These are phyloP conservation scores for Gorsachius goisagi DNA, from an alignment of 2,113 vertebrate species.

Conservation along the genomic window DNA sequence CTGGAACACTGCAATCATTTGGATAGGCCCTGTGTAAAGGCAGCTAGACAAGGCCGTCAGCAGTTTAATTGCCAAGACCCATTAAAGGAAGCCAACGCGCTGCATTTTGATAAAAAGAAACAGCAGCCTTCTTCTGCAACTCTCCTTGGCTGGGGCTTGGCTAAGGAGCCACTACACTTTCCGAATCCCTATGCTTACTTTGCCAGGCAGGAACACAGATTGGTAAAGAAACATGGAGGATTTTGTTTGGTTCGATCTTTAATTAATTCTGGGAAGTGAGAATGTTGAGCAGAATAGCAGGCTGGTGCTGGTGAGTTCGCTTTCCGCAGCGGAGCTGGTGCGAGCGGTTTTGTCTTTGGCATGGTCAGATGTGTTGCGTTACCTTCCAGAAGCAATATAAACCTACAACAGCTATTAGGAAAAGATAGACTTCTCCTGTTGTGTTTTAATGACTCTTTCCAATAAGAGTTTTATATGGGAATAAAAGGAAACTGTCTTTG, in stretches of 20 bases:
- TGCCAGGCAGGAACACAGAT: background rate
- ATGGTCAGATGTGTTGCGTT: fast-evolving
- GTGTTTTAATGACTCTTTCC: background rate
- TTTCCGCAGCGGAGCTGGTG: background rate
- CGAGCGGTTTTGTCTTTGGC: background rate
- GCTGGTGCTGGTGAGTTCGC: background rate
- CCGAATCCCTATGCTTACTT: background rate
- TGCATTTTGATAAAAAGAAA: background rate
- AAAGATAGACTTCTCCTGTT: background rate
- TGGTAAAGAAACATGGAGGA: background rate
- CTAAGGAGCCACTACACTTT: background rate
- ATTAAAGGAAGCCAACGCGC: background rate
- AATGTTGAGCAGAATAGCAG: fast-evolving
- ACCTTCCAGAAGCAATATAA: background rate
- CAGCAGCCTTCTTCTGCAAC: background rate
- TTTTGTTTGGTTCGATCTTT: background rate
- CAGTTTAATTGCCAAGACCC: background rate
- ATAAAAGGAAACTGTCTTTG: constrained; percentile 23
- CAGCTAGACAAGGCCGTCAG: background rate
- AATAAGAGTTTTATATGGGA: background rate
- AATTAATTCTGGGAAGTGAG: background rate
- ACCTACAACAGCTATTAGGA: background rate
- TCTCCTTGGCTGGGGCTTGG: background rate
- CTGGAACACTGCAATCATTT: background rate
- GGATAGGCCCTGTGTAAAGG: background rate